Evolutionary conservation across 1,140 invertebrate genomes (phyloP), one percentile per base, ranked within the genome.

Genomic region (Ceratosolen fusciceps): DNA sequence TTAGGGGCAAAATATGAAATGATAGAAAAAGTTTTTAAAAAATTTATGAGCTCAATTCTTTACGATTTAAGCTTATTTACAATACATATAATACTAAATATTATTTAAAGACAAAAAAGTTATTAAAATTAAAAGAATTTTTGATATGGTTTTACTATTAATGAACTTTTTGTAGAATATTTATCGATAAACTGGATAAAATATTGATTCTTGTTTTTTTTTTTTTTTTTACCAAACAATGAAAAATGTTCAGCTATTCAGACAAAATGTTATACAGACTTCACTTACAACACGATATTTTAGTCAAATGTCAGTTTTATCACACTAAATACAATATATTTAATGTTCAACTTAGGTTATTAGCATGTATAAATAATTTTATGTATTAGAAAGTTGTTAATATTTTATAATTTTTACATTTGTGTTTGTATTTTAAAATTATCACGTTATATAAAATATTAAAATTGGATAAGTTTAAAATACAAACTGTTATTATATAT

Each of bases 341-440:
- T 3, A 34, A 60, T 60, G 5, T 34, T 34, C 19, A 62, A n/a
- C 24, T 31, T 52, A 52, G 19, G 49, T 52, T 19, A 52, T 62
- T 34, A 62, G n/a, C 29, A 62, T 62, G 24, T 34, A 62, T 62
- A 19, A 62, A 52, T 58, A 37, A 37, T 65, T n/a, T 65, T 37
- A 16, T 37, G 5, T 56, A 56, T 56, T 26, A 3, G n/a, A 62
- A 37, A 37, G n/a, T 37, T 5, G 2, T 65, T 65, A 21, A 37
- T 65, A 37, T 21, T 8, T 37, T 65, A n/a, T n/a, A 65, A 62
- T 62, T 14, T 62, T 62, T 62, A 62, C 29, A 37, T 8, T 65
- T 65, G 10, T 31, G 16, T 65, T 65, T 65, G 29, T 62, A 62
- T 62, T 62, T 34, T 31, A 62, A 29, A 60, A 62, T 62, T n/a